Evolutionary conservation across 92 coral and sea anemone species (phyloP).

Genomic region (Porites divaricata): DNA sequence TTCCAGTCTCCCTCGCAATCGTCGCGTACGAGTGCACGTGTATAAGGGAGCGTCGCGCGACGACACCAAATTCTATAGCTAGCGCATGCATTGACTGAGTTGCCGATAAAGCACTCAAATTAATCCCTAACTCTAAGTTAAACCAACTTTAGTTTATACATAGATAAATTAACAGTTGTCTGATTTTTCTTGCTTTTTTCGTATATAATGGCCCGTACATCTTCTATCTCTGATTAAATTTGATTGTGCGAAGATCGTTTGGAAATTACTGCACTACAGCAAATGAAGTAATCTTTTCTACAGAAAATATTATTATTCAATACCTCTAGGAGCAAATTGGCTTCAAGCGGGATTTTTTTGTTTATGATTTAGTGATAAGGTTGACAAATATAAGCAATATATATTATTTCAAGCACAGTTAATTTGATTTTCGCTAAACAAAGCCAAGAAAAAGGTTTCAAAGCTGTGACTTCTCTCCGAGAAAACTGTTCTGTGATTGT

Average conservation of each 20-base stretch:
- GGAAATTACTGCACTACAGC: not conserved
- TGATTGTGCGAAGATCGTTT: not conserved
- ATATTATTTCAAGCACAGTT: too few relatives aligned
- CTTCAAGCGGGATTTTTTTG: not conserved
- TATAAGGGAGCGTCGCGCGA: too few relatives aligned
- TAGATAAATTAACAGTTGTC: not conserved
- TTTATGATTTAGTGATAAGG: too few relatives aligned
- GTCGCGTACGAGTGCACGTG: too few relatives aligned
- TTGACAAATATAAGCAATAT: too few relatives aligned
- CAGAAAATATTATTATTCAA: not conserved
- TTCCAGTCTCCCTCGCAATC: too few relatives aligned
- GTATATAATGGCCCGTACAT: not conserved
- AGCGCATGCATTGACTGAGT: too few relatives aligned
- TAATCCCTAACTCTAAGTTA: too few relatives aligned
- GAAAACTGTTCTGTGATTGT: not conserved
- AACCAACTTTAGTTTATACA: too few relatives aligned
- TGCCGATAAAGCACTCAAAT: too few relatives aligned
- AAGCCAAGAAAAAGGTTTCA: not conserved
- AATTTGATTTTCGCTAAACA: not conserved
- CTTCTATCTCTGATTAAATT: not conserved
- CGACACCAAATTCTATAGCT: too few relatives aligned
- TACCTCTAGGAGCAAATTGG: not conserved
- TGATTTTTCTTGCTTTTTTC: not conserved
- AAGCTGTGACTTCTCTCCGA: conserved; percentile 1
- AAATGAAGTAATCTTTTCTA: not conserved